Evolutionary conservation across 2,888 invertebrate species (phyloP), one percentile per base, ranked within the genome.

Genomic region (Conchocele bisecta): DNA sequence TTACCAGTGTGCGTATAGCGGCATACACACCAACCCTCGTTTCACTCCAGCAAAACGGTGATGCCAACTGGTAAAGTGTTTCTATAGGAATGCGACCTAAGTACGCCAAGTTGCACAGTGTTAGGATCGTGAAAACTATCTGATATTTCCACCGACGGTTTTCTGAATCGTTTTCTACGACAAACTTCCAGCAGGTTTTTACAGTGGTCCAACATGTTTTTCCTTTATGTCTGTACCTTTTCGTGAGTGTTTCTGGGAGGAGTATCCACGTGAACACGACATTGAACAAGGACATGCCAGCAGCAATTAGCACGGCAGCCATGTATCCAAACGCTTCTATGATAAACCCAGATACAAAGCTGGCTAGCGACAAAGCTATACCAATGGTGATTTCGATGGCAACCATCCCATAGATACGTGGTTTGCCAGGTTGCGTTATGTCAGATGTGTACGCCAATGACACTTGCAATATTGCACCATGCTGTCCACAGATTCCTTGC

Each of bases 401-500:
- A 2, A 58, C 44, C 2, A 73, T 42, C 15, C 44, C 42, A 5
- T 64, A 33, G 2, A 57, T 58, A 24, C 73, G 39, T 15, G 37
- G 28, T 20, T 68, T 64, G 1, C 68, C 63, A 3, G 58, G 56
- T 5, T 20, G 17, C 15, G 68, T 68, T 6, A 61, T 58, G 28
- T 73, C 73, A 17, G 73, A 54, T 3, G 59, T 44, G 29, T 63
- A 68, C 15, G 68, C 59, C 13, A 37, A 46, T 1, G 67, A 54
- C 2, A 60, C 68, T 15, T 50, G 22, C 5, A 56, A 37, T 33
- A 37, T 39, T 3, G 64, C 33, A 17, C 33, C 29, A 22, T 44
- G 48, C 20, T 41, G 15, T 0, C 73, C 73, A 5, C 48, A 39
- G 6, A 71, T n/a, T n/a, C 79, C 81, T 28, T 75, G 76, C n/a